Base-by-base conservation (phyloP, 1,140 invertebrate genomes). In the Ditylenchus dipsaci region DNA sequence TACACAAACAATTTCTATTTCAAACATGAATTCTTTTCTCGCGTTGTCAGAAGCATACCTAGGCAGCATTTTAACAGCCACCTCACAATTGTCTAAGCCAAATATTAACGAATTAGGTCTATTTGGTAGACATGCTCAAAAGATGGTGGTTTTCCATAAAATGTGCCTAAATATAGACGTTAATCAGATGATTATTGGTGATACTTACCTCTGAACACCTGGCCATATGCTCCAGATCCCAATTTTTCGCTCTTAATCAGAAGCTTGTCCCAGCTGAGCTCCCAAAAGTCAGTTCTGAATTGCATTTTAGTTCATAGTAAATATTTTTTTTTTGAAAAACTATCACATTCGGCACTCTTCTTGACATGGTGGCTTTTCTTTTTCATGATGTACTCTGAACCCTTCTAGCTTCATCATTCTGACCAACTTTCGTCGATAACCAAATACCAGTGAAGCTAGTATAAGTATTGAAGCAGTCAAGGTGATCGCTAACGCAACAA, bases 41-140 rank as follows among this genome's bases (percentile, higher is more conserved):
- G 65, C 65, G 1, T 21, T 56, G 17, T 58, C 65, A 38, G 49
- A 30, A n/a, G 65, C 65, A 45, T 67, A 67, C 58, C 58, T 67
- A 17, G 65, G 65, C 47, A 67, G 21, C 65, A 67, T 67, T 67
- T 67, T 67, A 15, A 67, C 56, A 30, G 65, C 65, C 15, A 67
- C 63, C 27, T 65, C 63, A 21, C 38, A 21, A 56, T 49, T 56
- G 27, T 65, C 63, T 7, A 65, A 26, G 19, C 53, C 38, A 13
- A 47, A n/a, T 1, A 56, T 9, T 23, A 29, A 47, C 26, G 38
- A 47, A 7, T 47, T 49, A 9, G 13, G 63, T 38, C 23, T 23
- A 33, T 65, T 65, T 56, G 27, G 33, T 65, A 65, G 19, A 53
- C 23, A 15, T 49, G 21, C 19, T 65, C 63, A 38, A 56, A 26